These are phyloP conservation scores for Carcharodon carcharias DNA, from an alignment of 2,797 vertebrate genomes.

Conservation along the genomic window DNA sequence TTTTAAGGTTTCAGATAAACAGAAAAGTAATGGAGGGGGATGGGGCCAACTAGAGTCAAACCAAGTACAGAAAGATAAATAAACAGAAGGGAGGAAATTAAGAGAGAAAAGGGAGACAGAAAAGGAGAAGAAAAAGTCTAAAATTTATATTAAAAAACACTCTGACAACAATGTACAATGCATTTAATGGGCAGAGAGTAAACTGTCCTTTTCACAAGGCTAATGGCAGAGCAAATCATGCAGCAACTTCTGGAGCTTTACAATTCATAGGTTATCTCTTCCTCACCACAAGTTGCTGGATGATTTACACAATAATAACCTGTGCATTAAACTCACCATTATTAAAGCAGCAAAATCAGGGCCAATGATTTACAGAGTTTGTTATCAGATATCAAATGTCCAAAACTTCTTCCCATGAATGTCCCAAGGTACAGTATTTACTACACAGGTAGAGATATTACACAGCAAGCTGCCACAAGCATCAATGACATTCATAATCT, in stretches of 20 bases:
- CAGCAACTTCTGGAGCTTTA: neutral
- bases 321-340: neutral
- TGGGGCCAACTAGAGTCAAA: neutral
- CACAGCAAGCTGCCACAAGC: neutral
- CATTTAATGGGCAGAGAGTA: neutral
- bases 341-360: neutral
- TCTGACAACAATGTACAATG: neutral
- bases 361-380: neutral
- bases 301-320: neutral
- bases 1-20: neutral
- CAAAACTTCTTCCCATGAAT: neutral
- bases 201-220: neutral
- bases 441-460: neutral
- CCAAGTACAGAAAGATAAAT: neutral
- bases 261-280: neutral
- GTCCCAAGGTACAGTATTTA: neutral
- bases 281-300: neutral
- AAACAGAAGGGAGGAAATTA: neutral
- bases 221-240: neutral
- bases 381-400: neutral
- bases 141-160: neutral
- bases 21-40: neutral
- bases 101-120: neutral
- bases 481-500: neutral
- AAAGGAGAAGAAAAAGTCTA: neutral